A percentile compares a stretch with the other conserved stretches of the same genome.
phyloP scores from a whole-genome alignment of 2,888 invertebrate genomes.

The Oscheius sp. region DNA sequence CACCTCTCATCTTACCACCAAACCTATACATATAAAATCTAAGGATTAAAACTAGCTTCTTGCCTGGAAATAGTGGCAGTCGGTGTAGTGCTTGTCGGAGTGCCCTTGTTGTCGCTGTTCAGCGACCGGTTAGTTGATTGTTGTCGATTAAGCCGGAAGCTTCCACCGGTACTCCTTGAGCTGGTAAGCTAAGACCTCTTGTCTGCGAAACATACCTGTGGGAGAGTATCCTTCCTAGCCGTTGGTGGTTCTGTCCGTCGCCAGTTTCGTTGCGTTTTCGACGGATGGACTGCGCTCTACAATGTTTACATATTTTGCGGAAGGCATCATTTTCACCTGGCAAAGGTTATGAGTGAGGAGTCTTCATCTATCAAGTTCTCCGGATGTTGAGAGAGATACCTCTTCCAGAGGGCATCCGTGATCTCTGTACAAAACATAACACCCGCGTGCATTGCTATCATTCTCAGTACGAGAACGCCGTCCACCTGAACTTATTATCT shows the following conservation, averaged over 20 bases:
- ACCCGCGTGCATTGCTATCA: slow-evolving; percentile 73
- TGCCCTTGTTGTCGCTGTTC: slow-evolving; percentile 48
- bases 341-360: slow-evolving; percentile 70
- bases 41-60: neutral
- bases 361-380: slow-evolving; percentile 72
- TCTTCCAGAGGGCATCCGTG: slow-evolving; percentile 71
- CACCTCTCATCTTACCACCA: slow-evolving; percentile 25
- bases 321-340: slow-evolving; percentile 42
- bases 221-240: slow-evolving; percentile 59
- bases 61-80: slow-evolving; percentile 34
- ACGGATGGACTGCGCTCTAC: slow-evolving; percentile 64
- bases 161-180: slow-evolving; percentile 65
- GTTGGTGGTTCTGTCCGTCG: slow-evolving; percentile 53
- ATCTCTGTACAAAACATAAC: slow-evolving; percentile 73
- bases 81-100: slow-evolving; percentile 24
- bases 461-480: slow-evolving; percentile 71
- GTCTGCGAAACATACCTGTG: slow-evolving; percentile 41
- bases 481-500: slow-evolving; percentile 61
- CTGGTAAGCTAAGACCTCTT: slow-evolving; percentile 36
- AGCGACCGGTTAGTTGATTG: slow-evolving; percentile 61
- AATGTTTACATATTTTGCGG: slow-evolving; percentile 2
- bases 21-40: slow-evolving; percentile 22
- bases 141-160: slow-evolving; percentile 67
- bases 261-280: slow-evolving; percentile 61
- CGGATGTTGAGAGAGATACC: slow-evolving; percentile 67